Evolutionary conservation across 1,140 invertebrate genomes (phyloP), one percentile per base, ranked within the genome.

Genomic region (Calosoma granatense): DNA sequence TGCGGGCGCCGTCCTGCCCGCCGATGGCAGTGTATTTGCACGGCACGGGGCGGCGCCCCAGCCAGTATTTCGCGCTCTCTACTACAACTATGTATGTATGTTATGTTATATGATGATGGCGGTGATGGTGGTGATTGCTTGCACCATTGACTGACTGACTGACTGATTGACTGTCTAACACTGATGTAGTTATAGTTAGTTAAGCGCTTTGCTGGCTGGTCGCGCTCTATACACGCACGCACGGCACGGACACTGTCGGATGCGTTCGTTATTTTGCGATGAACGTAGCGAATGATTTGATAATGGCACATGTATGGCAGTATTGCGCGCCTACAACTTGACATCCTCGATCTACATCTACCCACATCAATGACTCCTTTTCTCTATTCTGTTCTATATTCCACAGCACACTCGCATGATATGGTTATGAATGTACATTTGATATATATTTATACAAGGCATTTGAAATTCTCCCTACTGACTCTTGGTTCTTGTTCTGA

Each of bases 281-380:
- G n/a, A 21, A 2, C n/a, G 12, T 56, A 22, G 17, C 12, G 36
- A 20, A 61, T 56, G 53, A 63, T 63, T n/a, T n/a, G 61, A 62
- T 66, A 66, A 66, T 66, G 64, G 64, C 64, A 66, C 64, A 63
- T 9, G 64, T 63, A 64, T 66, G 64, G 64, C 64, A 66, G 64
- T 66, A 63, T 66, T 63, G 63, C 63, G 64, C 64, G 64, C 41
- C 41, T 47, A 47, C 9, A 47, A n/a, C n/a, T n/a, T 47, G 15
- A 12, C 41, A 47, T 12, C 41, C 41, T 4, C 41, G 17, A 17
- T 12, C 41, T 17, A 30, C 26, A 6, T 4, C 26, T 30, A 30
- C 26, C 26, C 26, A 30, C 26, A 14, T 30, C 14, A 30, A 30
- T n/a, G n/a, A n/a, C n/a, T 17, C 41, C 41, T 47, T 47, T 47